phyloP scores from a whole-genome alignment of 2,888 invertebrate species.

The Hyles lineata region DNA sequence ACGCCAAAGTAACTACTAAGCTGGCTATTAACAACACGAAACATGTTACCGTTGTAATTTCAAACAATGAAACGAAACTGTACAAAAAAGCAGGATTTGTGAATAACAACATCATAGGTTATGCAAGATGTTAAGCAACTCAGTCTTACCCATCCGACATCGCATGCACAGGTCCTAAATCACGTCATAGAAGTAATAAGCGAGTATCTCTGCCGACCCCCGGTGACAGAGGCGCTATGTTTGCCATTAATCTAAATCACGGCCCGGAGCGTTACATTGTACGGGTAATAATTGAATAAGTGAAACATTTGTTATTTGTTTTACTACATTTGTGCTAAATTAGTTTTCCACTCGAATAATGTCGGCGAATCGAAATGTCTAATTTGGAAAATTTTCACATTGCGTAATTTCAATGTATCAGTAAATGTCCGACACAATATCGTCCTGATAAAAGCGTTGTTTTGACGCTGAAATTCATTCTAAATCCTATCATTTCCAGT shows the following conservation, averaged over 20 bases:
- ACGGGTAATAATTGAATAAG: conserved; percentile 1
- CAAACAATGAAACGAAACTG: too few species aligned
- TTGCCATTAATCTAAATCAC: conserved; percentile 6
- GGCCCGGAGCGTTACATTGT: not conserved
- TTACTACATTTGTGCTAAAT: conserved; percentile 2
- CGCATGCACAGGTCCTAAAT: not conserved
- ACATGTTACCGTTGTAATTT: too few species aligned
- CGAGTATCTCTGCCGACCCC: not conserved
- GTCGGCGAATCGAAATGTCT: not conserved
- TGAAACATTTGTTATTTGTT: conserved; percentile 3
- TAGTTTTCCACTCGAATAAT: conserved; percentile 2
- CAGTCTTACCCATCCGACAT: too few species aligned
- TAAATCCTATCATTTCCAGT: too few species aligned
- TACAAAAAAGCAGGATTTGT: too few species aligned
- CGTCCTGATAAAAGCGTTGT: too few species aligned
- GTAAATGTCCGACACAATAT: too few species aligned
- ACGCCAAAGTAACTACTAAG: too few species aligned
- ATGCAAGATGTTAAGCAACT: too few species aligned
- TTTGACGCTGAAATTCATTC: too few species aligned
- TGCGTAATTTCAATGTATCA: not conserved
- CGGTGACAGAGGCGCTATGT: conserved; percentile 5
- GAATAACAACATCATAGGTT: too few species aligned
- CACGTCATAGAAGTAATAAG: conserved; percentile 2
- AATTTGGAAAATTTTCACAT: not conserved
- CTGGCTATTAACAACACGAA: too few species aligned